A percentile compares a stretch with the other conserved stretches of the same genome.
Conservation (phyloP, 2,113 vertebrate species). For the Callorhinus ursinus region DNA sequence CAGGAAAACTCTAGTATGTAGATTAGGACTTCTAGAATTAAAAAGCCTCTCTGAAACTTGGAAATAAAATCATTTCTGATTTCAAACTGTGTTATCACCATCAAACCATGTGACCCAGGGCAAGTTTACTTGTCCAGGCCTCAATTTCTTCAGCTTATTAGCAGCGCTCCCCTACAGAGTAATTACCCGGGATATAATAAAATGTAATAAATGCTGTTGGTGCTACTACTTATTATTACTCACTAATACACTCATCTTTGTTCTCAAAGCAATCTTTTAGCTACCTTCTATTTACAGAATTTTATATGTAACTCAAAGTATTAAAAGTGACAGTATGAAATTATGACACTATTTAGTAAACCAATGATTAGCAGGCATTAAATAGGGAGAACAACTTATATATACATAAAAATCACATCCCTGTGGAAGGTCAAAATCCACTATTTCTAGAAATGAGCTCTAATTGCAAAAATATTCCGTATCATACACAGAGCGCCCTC, state of each 20-base stretch:
- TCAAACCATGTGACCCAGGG: background rate
- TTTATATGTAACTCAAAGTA: conserved; percentile 31
- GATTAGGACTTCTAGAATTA: conserved; percentile 44
- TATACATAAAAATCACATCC: background rate
- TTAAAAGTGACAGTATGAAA: conserved; percentile 34
- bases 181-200: background rate
- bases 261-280: conserved; percentile 29
- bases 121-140: conserved; percentile 1
- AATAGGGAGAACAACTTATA: background rate
- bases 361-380: conserved; percentile 18
- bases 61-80: conserved; percentile 49
- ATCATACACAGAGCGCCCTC: conserved; percentile 31
- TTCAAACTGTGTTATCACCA: background rate
- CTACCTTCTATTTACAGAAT: conserved; percentile 22
- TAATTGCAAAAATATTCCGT: background rate
- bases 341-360: conserved; percentile 34
- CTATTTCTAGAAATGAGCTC: conserved; percentile 29
- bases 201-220: conserved; percentile 21
- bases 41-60: background rate
- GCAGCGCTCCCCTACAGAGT: background rate
- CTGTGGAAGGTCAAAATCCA: background rate
- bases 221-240: background rate
- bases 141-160: background rate
- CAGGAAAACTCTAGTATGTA: background rate
- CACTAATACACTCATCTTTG: background rate